Evolutionary conservation across 2,888 invertebrate species (phyloP).

Genomic region (Lithophane semibrunnea): DNA sequence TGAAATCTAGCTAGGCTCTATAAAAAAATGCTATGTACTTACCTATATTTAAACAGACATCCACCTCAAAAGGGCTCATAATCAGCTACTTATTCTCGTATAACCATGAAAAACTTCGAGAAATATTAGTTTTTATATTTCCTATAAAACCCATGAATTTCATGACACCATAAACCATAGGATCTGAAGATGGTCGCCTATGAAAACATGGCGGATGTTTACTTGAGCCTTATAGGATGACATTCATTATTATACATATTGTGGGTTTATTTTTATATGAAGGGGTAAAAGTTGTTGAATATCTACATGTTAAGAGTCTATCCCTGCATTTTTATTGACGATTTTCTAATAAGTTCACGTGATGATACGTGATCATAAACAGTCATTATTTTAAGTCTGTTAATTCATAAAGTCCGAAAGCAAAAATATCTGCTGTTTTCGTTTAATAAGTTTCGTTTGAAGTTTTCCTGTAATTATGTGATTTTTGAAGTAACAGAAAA

Average conservation of each 20-base stretch:
- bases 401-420: not conserved
- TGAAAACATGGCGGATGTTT: slow-evolving; percentile 57
- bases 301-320: slow-evolving; percentile 1
- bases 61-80: slow-evolving; percentile 12
- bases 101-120: slow-evolving; percentile 40
- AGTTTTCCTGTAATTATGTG: not conserved
- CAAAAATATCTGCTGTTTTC: not conserved
- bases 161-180: slow-evolving; percentile 57
- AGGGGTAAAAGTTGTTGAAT: slow-evolving; percentile 30
- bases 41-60: not conserved
- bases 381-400: not conserved
- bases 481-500: slow-evolving; percentile 14
- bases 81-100: slow-evolving; percentile 39
- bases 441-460: no score
- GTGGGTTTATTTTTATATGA: slow-evolving; percentile 53
- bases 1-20: not conserved
- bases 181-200: slow-evolving; percentile 56
- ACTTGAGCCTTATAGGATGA: slow-evolving; percentile 39
- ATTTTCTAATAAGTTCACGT: not conserved
- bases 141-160: slow-evolving; percentile 61
- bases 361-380: not conserved
- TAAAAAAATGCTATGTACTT: not conserved
- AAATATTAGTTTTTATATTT: slow-evolving; percentile 59
- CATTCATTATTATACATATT: slow-evolving; percentile 49
- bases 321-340: not conserved